These are phyloP conservation scores for Bostrychus sinensis DNA, from an alignment of 2,113 vertebrate genomes.

Conservation along the genomic window DNA sequence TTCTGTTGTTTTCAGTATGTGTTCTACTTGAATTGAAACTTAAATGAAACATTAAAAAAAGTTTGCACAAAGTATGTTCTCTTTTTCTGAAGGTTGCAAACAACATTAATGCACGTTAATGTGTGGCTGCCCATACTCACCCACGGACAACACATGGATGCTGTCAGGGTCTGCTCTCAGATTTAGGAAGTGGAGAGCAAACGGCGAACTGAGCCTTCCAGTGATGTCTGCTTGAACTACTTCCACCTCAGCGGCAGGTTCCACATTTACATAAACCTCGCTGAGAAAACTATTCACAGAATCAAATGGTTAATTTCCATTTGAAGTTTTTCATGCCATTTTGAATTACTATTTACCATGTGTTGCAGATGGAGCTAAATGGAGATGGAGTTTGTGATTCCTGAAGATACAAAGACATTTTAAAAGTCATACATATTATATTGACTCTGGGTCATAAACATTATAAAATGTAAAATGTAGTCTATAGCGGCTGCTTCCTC, in stretches of 20 bases:
- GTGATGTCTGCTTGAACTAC: slow-evolving; percentile 50
- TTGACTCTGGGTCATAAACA: too few relatives aligned
- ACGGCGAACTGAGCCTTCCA: slow-evolving; percentile 31
- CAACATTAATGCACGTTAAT: background rate
- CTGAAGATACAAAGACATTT: slow-evolving; percentile 40
- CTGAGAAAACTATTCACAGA: slow-evolving; percentile 55
- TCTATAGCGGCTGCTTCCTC: slow-evolving; percentile 8
- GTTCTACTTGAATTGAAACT: too few relatives aligned
- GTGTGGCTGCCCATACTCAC: slow-evolving; percentile 42
- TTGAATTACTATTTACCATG: slow-evolving; percentile 51
- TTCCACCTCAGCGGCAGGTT: slow-evolving; percentile 55
- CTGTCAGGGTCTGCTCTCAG: slow-evolving; percentile 22
- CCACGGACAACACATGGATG: slow-evolving; percentile 51
- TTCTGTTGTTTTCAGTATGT: too few relatives aligned
- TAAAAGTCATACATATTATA: background rate
- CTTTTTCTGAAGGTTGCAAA: too few relatives aligned
- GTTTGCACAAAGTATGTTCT: too few relatives aligned
- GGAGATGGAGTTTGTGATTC: background rate
- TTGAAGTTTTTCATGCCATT: background rate
- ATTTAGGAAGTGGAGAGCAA: slow-evolving; percentile 17
- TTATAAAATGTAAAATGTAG: too few relatives aligned
- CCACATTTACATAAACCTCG: slow-evolving; percentile 55
- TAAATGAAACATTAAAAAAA: too few relatives aligned
- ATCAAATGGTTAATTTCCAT: background rate
- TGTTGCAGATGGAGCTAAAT: background rate